phyloP scores from a whole-genome alignment of 2,113 vertebrate species.

The Uropsilus gracilis region DNA sequence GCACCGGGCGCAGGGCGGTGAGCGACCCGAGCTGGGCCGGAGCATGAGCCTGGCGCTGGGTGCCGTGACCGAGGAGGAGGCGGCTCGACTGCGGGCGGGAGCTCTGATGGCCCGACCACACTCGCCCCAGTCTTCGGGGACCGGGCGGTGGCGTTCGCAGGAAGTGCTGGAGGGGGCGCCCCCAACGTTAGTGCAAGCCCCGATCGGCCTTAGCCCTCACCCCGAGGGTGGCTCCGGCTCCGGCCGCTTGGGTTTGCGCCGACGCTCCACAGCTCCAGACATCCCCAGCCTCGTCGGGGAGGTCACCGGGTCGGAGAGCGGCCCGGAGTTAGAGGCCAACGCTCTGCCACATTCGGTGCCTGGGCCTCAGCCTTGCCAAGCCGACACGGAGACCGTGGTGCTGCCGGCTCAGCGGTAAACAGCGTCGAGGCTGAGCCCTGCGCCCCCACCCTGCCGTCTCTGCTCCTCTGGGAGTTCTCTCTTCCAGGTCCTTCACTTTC shows the following conservation, averaged over 20 bases:
- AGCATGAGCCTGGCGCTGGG: conserved; percentile 79
- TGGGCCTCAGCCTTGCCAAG: conserved; percentile 58
- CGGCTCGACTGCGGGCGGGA: conserved; percentile 72
- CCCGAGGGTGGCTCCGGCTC: conserved; percentile 57
- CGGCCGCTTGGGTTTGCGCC: conserved; percentile 73
- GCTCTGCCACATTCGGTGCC: conserved; percentile 57
- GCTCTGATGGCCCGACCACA: conserved; percentile 63
- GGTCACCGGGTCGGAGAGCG: conserved; percentile 37
- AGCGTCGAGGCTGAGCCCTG: neutral
- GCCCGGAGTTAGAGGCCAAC: conserved; percentile 62
- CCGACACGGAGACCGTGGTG: conserved; percentile 60
- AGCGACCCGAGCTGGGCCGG: conserved; percentile 78
- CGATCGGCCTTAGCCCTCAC: conserved; percentile 73
- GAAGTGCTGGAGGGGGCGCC: conserved; percentile 73
- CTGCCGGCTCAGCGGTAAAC: conserved; percentile 72
- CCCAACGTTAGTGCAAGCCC: conserved; percentile 51
- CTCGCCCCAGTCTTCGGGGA: conserved; percentile 73
- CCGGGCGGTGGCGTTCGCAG: conserved; percentile 77
- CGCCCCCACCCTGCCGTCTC: neutral
- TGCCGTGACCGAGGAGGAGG: conserved; percentile 74
- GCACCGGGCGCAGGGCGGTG: conserved; percentile 63
- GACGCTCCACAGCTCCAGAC: conserved; percentile 82
- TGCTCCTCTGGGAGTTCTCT: neutral
- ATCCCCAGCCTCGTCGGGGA: conserved; percentile 79
- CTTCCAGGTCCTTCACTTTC: conserved; percentile 3